phyloP scores from a whole-genome alignment of 2,113 vertebrate genomes.

The Platysternon megacephalum region DNA sequence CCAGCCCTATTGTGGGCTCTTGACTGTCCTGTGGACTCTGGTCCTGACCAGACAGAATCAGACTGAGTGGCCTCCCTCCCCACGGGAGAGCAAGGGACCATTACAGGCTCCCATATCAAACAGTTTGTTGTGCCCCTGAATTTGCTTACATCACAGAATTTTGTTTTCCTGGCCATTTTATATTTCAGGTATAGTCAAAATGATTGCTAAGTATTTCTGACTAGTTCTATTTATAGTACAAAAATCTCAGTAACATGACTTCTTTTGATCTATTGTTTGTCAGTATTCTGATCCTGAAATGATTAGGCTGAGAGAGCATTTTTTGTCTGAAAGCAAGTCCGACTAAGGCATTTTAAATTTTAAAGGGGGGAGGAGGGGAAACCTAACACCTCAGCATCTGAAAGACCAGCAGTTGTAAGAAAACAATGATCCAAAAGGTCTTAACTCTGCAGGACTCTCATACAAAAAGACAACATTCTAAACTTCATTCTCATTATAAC shows the following conservation, averaged over 20 bases:
- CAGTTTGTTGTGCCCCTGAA: neutral
- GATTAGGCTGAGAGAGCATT: constrained; percentile 36
- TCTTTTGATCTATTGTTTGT: constrained; percentile 73
- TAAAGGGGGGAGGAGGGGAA: neutral
- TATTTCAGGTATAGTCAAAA: constrained; percentile 32
- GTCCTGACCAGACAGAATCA: too few relatives aligned
- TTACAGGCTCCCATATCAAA: neutral
- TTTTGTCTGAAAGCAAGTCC: constrained; percentile 52
- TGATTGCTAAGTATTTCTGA: constrained; percentile 29
- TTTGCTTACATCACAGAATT: constrained; percentile 8
- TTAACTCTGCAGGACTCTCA: neutral
- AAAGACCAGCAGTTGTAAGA: constrained; percentile 24
- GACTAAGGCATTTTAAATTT: constrained; percentile 20
- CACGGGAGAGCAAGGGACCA: too few relatives aligned
- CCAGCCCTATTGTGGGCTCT: too few relatives aligned
- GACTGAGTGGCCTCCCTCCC: too few relatives aligned
- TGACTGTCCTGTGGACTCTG: too few relatives aligned
- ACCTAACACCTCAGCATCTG: constrained; percentile 38
- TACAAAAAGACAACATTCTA: neutral
- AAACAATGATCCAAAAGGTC: neutral
- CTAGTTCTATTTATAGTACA: constrained; percentile 54
- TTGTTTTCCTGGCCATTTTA: constrained; percentile 7
- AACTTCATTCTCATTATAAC: neutral
- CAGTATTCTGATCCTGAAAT: constrained; percentile 54
- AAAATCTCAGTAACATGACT: constrained; percentile 41